These are phyloP conservation scores for Ornithorhynchus anatinus DNA, from an alignment of 2,113 vertebrate genomes.

Conservation along the genomic window DNA sequence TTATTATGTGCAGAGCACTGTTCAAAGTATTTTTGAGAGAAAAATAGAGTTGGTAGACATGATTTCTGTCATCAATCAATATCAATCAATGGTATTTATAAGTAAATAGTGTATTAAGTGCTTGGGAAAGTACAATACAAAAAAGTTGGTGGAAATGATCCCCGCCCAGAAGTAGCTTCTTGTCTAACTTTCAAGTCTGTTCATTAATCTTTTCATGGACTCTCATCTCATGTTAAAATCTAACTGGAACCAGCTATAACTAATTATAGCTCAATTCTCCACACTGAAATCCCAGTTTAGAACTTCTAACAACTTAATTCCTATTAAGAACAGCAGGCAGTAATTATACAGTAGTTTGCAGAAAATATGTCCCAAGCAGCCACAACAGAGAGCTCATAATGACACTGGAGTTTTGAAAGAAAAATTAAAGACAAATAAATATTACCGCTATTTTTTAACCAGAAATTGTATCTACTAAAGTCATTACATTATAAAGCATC, in stretches of 20 bases:
- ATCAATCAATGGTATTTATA: too few species aligned
- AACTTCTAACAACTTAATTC: constrained; percentile 42
- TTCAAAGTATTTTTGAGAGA: too few species aligned
- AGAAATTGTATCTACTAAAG: neutral
- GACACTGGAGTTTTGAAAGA: neutral
- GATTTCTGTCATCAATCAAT: too few species aligned
- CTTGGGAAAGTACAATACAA: too few species aligned
- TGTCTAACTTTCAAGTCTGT: too few species aligned
- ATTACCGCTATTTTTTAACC: neutral
- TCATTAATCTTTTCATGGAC: constrained; percentile 39
- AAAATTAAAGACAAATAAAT: neutral
- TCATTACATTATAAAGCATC: neutral
- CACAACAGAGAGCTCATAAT: constrained; percentile 16
- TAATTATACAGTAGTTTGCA: constrained; percentile 47
- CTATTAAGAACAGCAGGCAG: constrained; percentile 46
- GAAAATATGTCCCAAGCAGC: constrained; percentile 25
- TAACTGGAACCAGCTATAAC: constrained; percentile 44
- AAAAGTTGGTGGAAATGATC: too few species aligned
- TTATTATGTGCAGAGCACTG: too few species aligned
- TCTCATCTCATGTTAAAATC: constrained; percentile 23
- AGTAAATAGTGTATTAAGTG: too few species aligned
- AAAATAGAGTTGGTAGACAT: too few species aligned
- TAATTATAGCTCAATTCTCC: constrained; percentile 16
- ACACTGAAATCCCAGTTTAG: constrained; percentile 16
- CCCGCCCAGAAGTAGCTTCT: too few species aligned